Conservation (phyloP, 2,888 invertebrate species). For the Xestia sexstrigata region DNA sequence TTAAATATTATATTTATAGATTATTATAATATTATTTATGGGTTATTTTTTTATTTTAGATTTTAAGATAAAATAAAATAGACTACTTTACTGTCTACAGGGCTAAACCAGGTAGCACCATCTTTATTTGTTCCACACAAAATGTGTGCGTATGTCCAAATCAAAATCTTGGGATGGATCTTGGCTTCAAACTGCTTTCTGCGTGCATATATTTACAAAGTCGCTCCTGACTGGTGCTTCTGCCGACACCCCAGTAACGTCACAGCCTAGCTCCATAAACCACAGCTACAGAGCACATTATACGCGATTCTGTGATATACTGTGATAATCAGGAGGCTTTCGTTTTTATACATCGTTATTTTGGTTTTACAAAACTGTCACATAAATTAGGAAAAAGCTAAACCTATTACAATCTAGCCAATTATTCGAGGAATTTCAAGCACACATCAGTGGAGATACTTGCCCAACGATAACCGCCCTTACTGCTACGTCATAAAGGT, state of each 20-base stretch:
- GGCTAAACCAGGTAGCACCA: neutral
- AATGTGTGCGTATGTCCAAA: neutral
- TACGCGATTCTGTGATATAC: slow-evolving; percentile 5
- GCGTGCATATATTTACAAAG: no score
- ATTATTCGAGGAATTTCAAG: neutral
- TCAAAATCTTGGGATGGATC: no score
- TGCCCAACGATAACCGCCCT: neutral
- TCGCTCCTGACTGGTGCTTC: no score
- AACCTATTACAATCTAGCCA: neutral
- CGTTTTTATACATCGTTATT: neutral
- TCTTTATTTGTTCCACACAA: neutral
- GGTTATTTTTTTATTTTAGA: no score
- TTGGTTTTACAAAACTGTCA: no score
- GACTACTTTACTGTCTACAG: neutral
- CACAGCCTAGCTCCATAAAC: no score
- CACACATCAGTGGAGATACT: neutral
- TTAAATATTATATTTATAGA: no score
- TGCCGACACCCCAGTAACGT: no score
- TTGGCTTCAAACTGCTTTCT: no score
- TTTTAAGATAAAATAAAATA: neutral
- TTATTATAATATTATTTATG: no score
- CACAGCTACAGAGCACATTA: slow-evolving; percentile 8
- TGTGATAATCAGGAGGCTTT: slow-evolving; percentile 15
- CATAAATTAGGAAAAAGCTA: no score
- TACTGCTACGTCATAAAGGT: neutral